Conservation (phyloP, 2,888 invertebrate genomes). For the Pterostichus madidus region DNA sequence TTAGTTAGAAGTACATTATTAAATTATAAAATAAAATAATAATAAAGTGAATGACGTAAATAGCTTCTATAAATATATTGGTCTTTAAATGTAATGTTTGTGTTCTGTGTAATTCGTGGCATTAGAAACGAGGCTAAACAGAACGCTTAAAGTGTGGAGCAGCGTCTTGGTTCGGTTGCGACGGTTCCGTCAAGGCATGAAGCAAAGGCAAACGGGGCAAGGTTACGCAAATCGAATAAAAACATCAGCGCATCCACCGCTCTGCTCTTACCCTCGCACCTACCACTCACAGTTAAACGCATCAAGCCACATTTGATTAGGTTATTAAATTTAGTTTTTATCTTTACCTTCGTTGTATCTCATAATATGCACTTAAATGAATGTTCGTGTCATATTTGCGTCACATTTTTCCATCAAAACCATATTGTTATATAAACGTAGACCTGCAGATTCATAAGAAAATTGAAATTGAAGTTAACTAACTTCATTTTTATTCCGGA, state of each 20-base stretch:
- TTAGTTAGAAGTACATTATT: no score
- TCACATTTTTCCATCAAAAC: neutral
- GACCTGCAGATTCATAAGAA: no score
- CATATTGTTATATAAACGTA: neutral
- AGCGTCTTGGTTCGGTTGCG: neutral
- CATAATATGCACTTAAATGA: constrained; percentile 21
- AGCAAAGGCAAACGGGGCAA: constrained; percentile 13
- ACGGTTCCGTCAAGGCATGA: no score
- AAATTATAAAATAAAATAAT: no score
- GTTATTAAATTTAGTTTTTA: constrained; percentile 28
- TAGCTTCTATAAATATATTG: no score
- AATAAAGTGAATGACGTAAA: no score
- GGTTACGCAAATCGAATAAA: constrained; percentile 50
- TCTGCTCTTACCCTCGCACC: neutral
- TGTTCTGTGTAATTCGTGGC: constrained; percentile 16
- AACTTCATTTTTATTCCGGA: no score
- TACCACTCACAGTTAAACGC: neutral
- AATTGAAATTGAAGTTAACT: no score
- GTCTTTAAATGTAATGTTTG: constrained; percentile 11
- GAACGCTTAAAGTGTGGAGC: constrained; percentile 22
- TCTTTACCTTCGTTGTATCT: neutral
- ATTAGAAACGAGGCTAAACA: constrained; percentile 23
- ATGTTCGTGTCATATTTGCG: neutral
- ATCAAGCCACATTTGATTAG: constrained; percentile 18
- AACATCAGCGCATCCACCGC: constrained; percentile 40